phyloP scores from a whole-genome alignment of 2,888 invertebrate genomes.

The Strigamia transsilvanica region DNA sequence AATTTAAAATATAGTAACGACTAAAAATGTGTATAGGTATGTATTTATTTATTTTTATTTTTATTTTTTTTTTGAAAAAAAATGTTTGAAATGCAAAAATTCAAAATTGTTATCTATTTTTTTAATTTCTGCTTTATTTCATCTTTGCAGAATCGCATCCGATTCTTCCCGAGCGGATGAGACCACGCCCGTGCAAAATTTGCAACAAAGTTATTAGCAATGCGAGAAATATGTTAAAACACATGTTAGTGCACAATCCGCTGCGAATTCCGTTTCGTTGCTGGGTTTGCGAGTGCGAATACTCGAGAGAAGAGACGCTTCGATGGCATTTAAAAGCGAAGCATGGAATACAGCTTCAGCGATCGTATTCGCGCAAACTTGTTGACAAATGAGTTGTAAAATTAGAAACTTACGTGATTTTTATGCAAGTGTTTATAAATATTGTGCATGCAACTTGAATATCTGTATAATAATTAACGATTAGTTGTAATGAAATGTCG shows the following conservation, averaged over 20 bases:
- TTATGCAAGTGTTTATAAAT: background rate
- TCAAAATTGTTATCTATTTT: background rate
- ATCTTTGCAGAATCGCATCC: conserved; percentile 50
- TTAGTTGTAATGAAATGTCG: background rate
- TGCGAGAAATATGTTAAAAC: conserved; percentile 55
- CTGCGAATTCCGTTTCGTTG: conserved; percentile 52
- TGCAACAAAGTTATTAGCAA: conserved; percentile 56
- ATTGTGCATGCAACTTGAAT: background rate
- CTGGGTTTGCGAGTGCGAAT: conserved; percentile 52
- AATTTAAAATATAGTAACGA: background rate
- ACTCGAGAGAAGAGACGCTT: conserved; percentile 53
- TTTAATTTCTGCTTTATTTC: conserved; percentile 36
- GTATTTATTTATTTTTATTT: conserved; percentile 23
- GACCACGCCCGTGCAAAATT: conserved; percentile 55
- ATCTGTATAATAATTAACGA: background rate
- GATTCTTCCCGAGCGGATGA: conserved; percentile 51
- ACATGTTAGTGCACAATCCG: conserved; percentile 55
- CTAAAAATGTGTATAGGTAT: conserved; percentile 14
- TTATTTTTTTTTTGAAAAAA: background rate
- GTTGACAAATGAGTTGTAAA: background rate
- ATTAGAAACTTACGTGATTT: background rate
- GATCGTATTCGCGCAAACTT: conserved; percentile 17
- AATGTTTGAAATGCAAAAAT: background rate
- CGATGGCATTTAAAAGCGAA: conserved; percentile 53
- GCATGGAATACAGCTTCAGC: conserved; percentile 36